Evolutionary conservation across 2,888 invertebrate genomes (phyloP), one percentile per base, ranked within the genome.

Genomic region (Sympetrum striolatum): DNA sequence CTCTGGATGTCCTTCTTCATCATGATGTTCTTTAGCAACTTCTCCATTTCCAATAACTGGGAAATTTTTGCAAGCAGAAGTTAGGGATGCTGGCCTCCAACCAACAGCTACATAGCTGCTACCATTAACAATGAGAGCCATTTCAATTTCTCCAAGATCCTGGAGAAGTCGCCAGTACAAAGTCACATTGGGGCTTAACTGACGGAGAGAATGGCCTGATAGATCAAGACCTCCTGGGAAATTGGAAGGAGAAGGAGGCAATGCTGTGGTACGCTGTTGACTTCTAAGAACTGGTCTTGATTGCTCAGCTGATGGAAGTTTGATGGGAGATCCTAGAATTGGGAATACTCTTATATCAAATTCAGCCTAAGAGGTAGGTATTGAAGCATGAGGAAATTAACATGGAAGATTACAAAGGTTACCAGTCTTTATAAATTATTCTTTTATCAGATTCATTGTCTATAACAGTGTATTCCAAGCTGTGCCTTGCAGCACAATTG

Each of bases 31-130:
- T 15, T 92, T 60, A 92, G 92, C 91, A 25, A 92, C 90, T 58
- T 81, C 91, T 22, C 91, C 93, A 80, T 95, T 95, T 15, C 94
- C 94, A 53, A 96, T 95, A 0, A 96, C 95, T 0, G 98, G 98
- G 93, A 97, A 97, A 92, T 97, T 97, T 92, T 96, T 96, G 93
- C 98, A 98, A 90, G 95, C 95, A 35, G 97, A 96, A 0, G 96
- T 97, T 90, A 97, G 93, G 15, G 95, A 95, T 79, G 95, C 95
- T 0, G 99, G 98, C 90, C 98, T 95, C 98, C 99, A 99, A n/a
- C 99, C 99, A 10, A 99, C 92, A 12, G 96, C 98, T 5, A 96
- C 96, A 94, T 98, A 99, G 22, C 98, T 97, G 0, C 97, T 97
- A 2, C 98, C 96, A 92, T 98, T 98, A n/a, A 97, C 98, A 86